These are phyloP conservation scores for Benthosema pterotum DNA, from an alignment of 2,797 vertebrate genomes.

Conservation along the genomic window DNA sequence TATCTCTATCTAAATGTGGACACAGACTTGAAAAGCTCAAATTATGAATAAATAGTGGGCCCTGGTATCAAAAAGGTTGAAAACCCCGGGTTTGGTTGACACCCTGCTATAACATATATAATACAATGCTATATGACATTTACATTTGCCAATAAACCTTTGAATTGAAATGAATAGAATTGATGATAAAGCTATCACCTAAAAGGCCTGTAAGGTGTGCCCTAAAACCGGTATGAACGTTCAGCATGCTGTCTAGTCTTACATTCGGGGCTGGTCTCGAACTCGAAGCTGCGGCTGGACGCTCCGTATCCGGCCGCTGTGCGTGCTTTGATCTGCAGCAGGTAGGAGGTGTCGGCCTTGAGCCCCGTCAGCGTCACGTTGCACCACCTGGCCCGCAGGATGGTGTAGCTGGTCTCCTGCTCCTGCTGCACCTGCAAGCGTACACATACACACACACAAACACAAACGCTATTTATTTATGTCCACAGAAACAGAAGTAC, in stretches of 20 bases:
- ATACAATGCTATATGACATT: too few species aligned
- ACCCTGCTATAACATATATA: too few species aligned
- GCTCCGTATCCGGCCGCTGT: constrained; percentile 95
- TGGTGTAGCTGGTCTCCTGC: constrained; percentile 98
- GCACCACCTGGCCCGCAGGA: constrained; percentile 91
- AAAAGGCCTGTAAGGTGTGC: neutral
- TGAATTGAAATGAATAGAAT: too few species aligned
- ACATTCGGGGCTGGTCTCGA: constrained; percentile 98
- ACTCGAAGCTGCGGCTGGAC: constrained; percentile 95
- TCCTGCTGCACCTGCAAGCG: constrained; percentile 86
- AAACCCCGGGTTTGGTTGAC: too few species aligned
- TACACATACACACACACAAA: constrained; percentile 9
- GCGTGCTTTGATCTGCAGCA: constrained; percentile 95
- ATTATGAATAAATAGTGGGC: too few species aligned
- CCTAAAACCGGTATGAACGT: neutral
- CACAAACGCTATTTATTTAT: too few species aligned
- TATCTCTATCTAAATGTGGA: too few species aligned
- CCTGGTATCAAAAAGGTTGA: too few species aligned
- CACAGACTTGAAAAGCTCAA: too few species aligned
- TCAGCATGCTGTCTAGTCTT: constrained; percentile 52
- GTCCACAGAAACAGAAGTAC: too few species aligned
- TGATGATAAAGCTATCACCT: too few species aligned
- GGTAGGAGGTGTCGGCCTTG: constrained; percentile 93
- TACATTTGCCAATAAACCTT: too few species aligned
- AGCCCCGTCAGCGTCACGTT: constrained; percentile 94